Base-by-base conservation (phyloP, 2,888 invertebrate species). In the Notodonta dromedarius region DNA sequence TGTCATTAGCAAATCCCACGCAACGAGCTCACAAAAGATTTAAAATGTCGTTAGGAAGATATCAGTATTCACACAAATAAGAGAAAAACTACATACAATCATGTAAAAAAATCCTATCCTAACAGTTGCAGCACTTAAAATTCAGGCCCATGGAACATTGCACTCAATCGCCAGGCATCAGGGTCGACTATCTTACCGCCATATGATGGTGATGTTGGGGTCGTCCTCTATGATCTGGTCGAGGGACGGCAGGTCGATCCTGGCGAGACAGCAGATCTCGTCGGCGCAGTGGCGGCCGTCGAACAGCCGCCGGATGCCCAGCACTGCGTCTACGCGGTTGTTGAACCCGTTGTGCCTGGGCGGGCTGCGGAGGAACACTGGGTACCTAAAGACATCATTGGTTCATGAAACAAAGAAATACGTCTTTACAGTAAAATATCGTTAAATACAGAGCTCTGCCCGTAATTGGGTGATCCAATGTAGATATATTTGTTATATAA, bases 221-320 rank as follows among this genome's bases (percentile, higher is more conserved):
- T 98, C 98, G 65, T 96, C 95, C 77, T 98, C 98, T 16, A 98
- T 95, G 66, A 97, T 95, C 73, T 97, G 96, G 79, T 98, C 97
- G 58, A 98, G 94, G 65, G 96, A 95, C 52, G 95, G 95, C 7
- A 96, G 94, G 60, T 96, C 96, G 53, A 97, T 94, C 14, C 96
- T 96, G 11, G 97, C 96, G 62, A 96, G 95, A 82, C 98, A 97
- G 87, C 98, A 98, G 77, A 99, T 98, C 88, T 98, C 98, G 89
- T 99, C 98, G 62, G 96, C 95, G 83, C 96, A 97, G 67, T 96
- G 96, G 0, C 94, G 91, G 0, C 98, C 98, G 54, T 96, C 97
- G 82, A 98, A 97, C 77, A 96, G 94, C 58, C 95, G 94, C 51
- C 95, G 94, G 48, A 96, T 87, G 13, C 94, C 90, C 0, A 89